These are phyloP conservation scores for Megaceryle maxima DNA, from an alignment of 2,113 vertebrate species.

Conservation along the genomic window DNA sequence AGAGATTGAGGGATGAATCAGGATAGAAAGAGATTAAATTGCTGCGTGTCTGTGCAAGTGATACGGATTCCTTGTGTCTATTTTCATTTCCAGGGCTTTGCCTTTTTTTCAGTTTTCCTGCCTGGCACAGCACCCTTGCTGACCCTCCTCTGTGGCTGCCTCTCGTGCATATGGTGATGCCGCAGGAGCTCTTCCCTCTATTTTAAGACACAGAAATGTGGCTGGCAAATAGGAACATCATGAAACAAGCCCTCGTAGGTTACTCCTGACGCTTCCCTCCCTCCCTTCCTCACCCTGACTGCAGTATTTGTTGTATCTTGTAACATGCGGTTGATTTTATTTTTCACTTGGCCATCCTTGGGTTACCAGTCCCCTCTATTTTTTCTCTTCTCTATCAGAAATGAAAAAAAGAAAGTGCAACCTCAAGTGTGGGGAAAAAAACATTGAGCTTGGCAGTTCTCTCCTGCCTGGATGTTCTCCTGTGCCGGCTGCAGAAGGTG, in stretches of 20 bases:
- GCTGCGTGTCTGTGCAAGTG: not conserved
- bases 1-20: not conserved
- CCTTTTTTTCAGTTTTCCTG: not conserved
- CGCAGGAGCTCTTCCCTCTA: not conserved
- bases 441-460: conserved; percentile 2
- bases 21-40: not conserved
- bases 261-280: not conserved
- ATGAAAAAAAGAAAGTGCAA: not conserved
- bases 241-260: not conserved
- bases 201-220: not conserved
- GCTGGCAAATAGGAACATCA: not conserved
- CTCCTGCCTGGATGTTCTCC: not conserved
- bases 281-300: not conserved
- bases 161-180: not conserved
- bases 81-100: not conserved
- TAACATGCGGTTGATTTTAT: not conserved
- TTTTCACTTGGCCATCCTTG: not conserved
- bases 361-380: not conserved
- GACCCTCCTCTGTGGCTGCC: not conserved
- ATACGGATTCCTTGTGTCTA: not conserved
- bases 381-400: not conserved
- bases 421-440: too few relatives aligned
- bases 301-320: not conserved
- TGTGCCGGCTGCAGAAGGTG: not conserved
- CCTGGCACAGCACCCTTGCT: not conserved